Conservation (phyloP, 2,797 vertebrate genomes). For the Gorsachius magnificus region DNA sequence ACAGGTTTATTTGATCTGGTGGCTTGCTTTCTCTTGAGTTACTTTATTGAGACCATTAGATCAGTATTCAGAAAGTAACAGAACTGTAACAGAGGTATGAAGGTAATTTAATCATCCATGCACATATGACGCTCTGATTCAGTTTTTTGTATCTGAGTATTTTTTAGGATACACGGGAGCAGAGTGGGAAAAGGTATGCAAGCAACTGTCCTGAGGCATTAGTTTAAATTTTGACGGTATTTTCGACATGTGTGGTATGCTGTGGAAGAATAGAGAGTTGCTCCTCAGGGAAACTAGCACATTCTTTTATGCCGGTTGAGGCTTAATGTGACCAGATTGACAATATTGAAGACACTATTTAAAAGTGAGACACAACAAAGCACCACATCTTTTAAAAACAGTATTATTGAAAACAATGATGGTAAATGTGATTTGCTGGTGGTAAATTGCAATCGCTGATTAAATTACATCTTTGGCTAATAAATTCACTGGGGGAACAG, state of each 20-base stretch:
- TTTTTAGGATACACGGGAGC: background rate
- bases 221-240: background rate
- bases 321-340: slow-evolving; percentile 11
- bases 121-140: background rate
- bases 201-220: background rate
- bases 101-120: background rate
- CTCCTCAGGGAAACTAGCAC: background rate
- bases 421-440: slow-evolving; percentile 66
- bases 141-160: background rate
- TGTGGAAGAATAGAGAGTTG: slow-evolving; percentile 17
- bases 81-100: background rate
- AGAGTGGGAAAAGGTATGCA: background rate
- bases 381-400: slow-evolving; percentile 24
- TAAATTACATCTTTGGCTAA: slow-evolving; percentile 74
- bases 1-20: background rate
- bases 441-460: slow-evolving; percentile 79
- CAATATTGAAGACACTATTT: slow-evolving; percentile 30
- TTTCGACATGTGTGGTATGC: background rate
- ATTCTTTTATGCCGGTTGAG: background rate
- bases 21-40: background rate
- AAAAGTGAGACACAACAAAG: slow-evolving; percentile 23
- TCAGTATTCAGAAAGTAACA: background rate
- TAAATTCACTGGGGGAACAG: slow-evolving; percentile 68
- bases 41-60: background rate
- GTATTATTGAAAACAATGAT: slow-evolving; percentile 46